These are phyloP conservation scores for Monomorium pharaonis DNA, from an alignment of 1,140 invertebrate species.

Conservation along the genomic window DNA sequence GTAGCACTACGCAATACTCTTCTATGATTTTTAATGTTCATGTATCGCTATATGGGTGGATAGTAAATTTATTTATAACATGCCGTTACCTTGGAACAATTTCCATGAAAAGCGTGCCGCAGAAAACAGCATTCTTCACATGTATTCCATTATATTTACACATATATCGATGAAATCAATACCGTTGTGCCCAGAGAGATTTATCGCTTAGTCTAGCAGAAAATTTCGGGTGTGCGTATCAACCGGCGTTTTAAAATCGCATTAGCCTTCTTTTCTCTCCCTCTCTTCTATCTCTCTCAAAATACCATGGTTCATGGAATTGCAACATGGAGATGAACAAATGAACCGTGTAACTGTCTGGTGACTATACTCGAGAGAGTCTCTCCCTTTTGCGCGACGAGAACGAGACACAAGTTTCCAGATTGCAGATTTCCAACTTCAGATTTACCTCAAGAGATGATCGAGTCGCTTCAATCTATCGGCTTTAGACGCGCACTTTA, in stretches of 20 bases:
- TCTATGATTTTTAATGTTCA: neutral
- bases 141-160: slow-evolving; percentile 49
- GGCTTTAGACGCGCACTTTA: neutral
- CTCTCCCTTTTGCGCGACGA: neutral
- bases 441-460: neutral
- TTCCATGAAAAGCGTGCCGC: slow-evolving; percentile 36
- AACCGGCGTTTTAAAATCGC: slow-evolving; percentile 31
- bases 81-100: slow-evolving; percentile 43
- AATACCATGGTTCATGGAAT: slow-evolving; percentile 2
- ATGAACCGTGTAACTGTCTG: neutral
- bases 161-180: slow-evolving; percentile 50
- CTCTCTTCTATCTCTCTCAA: too few relatives aligned
- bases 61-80: slow-evolving; percentile 40
- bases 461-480: neutral
- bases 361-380: neutral
- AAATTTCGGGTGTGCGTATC: slow-evolving; percentile 40
- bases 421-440: neutral
- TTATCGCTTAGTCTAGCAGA: slow-evolving; percentile 51
- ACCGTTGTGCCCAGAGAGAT: neutral
- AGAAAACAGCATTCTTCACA: neutral
- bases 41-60: neutral
- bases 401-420: neutral
- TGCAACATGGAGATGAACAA: neutral
- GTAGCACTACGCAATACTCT: neutral
- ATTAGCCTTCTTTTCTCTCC: neutral